phyloP scores from a whole-genome alignment of 2,113 vertebrate species.

The Maccullochella peelii region DNA sequence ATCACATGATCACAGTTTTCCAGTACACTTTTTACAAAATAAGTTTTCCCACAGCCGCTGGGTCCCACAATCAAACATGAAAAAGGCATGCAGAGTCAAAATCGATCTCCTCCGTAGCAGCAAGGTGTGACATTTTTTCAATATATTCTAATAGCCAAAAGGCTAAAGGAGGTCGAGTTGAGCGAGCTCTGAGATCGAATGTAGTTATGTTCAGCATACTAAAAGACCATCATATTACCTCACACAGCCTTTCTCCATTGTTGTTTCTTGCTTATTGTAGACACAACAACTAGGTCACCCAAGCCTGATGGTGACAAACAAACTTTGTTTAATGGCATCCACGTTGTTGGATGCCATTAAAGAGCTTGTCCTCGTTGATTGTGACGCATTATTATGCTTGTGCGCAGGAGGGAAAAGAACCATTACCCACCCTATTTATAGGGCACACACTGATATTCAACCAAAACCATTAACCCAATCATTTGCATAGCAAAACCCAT shows the following conservation, averaged over 20 bases:
- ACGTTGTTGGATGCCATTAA: neutral
- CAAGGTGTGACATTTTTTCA: too few species aligned
- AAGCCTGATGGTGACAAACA: slow-evolving; percentile 21
- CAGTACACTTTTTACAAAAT: too few species aligned
- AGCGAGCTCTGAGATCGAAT: too few species aligned
- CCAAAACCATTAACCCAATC: slow-evolving; percentile 29
- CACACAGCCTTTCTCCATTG: slow-evolving; percentile 16
- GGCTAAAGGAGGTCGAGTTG: too few species aligned
- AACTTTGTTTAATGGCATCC: too few species aligned
- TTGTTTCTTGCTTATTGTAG: slow-evolving; percentile 11
- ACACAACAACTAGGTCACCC: slow-evolving; percentile 35
- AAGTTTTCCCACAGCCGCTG: too few species aligned
- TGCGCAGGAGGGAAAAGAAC: slow-evolving; percentile 1
- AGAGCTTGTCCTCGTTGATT: neutral
- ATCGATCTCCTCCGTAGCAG: too few species aligned
- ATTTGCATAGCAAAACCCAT: slow-evolving; percentile 44
- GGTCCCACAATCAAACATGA: too few species aligned
- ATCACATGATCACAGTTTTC: too few species aligned
- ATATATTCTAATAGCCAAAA: too few species aligned
- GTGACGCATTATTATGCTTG: slow-evolving; percentile 22
- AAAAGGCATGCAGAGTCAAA: too few species aligned
- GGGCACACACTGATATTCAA: neutral
- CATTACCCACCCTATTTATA: slow-evolving; percentile 39
- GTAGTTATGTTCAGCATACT: neutral
- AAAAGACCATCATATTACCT: neutral